These are phyloP conservation scores for Eulimnadia texana DNA, from an alignment of 1,140 invertebrate genomes.

Conservation along the genomic window DNA sequence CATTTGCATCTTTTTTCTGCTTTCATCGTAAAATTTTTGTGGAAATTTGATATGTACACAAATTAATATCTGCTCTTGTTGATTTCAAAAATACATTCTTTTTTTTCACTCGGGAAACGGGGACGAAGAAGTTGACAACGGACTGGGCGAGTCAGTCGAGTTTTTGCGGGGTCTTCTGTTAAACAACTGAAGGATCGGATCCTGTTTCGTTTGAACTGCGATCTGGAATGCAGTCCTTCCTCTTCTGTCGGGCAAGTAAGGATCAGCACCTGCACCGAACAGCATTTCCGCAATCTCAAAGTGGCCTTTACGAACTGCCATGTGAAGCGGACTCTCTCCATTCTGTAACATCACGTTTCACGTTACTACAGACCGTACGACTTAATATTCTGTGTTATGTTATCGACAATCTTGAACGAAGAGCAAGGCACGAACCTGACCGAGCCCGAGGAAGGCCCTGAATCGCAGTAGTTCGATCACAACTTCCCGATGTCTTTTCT, in stretches of 20 bases:
- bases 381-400: not conserved
- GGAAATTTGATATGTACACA: too few species aligned
- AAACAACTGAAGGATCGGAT: not conserved
- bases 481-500: conserved; percentile 81
- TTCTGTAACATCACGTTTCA: conserved; percentile 43
- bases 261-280: conserved; percentile 52
- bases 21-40: too few species aligned
- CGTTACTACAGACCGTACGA: too few species aligned
- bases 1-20: too few species aligned
- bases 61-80: too few species aligned
- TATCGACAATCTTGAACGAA: not conserved
- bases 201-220: conserved; percentile 17
- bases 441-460: conserved; percentile 56
- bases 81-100: not conserved
- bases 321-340: conserved; percentile 76
- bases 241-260: conserved; percentile 48
- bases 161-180: not conserved
- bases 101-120: not conserved
- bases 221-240: conserved; percentile 39
- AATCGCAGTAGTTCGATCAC: conserved; percentile 67
- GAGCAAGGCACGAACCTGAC: conserved; percentile 1
- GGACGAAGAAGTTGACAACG: not conserved
- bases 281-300: conserved; percentile 61
- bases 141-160: not conserved
- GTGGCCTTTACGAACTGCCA: conserved; percentile 73